Base-by-base conservation (phyloP, 2,113 vertebrate genomes). In the Seriola dumerili region DNA sequence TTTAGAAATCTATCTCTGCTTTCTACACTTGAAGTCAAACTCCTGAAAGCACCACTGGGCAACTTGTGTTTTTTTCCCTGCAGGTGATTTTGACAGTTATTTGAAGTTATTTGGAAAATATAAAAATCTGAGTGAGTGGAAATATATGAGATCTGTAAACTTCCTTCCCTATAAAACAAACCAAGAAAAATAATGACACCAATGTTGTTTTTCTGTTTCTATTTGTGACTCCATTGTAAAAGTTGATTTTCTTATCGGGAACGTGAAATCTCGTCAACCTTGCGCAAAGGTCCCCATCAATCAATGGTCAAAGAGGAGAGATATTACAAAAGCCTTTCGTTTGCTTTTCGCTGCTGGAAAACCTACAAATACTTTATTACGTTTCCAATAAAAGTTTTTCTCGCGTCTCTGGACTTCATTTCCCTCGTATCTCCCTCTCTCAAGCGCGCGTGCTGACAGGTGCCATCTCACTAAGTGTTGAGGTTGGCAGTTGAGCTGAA, bases 391-490 rank as follows among this genome's bases (percentile, higher is more conserved):
- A 32, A 19, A 16, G 1, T 38, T 29, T 46, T 61, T 61, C 32
- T 8, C 14, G 5, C 29, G 17, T 32, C 29, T 1, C 29, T 46
- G 13, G 1, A n/a, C 40, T 19, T 0, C 29, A 29, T 1, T n/a
- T 44, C 36, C 52, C 40, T 55, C 16, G 0, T 34, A 5, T 44
- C 8, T 69, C 3, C 0, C 21, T 70, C 12, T 63, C 17, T 17
- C 1, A 32, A 32, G 38, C 0, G 29, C n/a, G 0, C 9, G 67
- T 29, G 62, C 63, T 81, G 81, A 86, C 92, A 91, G 90, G 85
- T 92, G 89, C 83, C 81, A 46, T 34, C 66, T 57, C 76, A 5
- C 9, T 48, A 25, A 14, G 46, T 0, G 14, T 50, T 19, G 40
- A 54, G 0, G 14, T 50, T n/a, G 46, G 11, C 34, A 1, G 2